Evolutionary conservation across 2,797 vertebrate species (phyloP), one percentile per base, ranked within the genome.

Genomic region (Darevskia mixta): DNA sequence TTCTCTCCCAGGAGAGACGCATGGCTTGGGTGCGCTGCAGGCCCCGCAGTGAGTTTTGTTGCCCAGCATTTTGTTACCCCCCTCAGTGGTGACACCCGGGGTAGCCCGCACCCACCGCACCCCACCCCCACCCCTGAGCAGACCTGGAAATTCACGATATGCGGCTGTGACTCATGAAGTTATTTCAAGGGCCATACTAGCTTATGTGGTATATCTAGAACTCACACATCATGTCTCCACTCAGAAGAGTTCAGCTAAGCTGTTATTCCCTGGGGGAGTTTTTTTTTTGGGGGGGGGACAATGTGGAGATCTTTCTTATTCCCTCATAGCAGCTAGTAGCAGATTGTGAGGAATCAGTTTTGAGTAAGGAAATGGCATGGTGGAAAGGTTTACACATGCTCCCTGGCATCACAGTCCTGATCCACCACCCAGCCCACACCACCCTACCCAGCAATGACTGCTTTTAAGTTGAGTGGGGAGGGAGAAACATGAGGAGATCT

Each of bases 391-490:
- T 29, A 86, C 32, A 10, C 49, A 64, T 64, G 61, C 8, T 43
- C 43, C 61, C 4, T 29, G 10, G 45, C n/a, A 23, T 58, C 35
- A 61, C 64, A 55, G n/a, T 5, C 32, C 20, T 86, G 23, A 79
- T 71, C 15, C 9, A 38, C 13, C 49, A 8, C n/a, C 67, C 29
- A 49, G 49, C 3, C 6, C 58, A 20, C 58, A 9, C 41, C 35
- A 8, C n/a, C 67, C 29, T 67, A 29, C 67, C 67, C 11, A 27
- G 6, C 18, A 71, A 29, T 0, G 29, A n/a, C 72, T 35, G 72
- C 18, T 27, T 67, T 7, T 41, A 64, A 23, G 27, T 41, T 0
- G 4, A 13, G 41, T 5, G n/a, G 35, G 58, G 0, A 2, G 23
- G 41, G 10, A 79, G 55, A 73, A 79, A 86, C 58, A 15, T 27